Base-by-base conservation (phyloP, 2,113 vertebrate genomes). In the Enhydra lutris region DNA sequence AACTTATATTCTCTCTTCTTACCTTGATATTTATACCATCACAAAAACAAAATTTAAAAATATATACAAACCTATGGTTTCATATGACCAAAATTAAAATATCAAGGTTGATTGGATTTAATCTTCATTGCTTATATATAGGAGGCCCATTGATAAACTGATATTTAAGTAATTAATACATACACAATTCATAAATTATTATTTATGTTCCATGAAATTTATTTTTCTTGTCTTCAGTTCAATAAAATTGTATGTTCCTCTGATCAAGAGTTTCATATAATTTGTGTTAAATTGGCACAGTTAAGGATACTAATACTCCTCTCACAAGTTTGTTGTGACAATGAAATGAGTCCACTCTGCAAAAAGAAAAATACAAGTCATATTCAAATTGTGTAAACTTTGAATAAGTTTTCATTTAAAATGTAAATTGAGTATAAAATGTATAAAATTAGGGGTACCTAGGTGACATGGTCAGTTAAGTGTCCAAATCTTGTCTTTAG, bases 201-300 rank as follows among this genome's bases (percentile, higher is more conserved):
- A 55, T 39, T 85, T 67, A 84, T n/a, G 7, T 76, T 81, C 21
- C 31, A 78, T 63, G 61, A 95, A 84, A 93, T 96, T 61, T 88
- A 74, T 85, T 97, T 96, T 84, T 96, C 86, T 97, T 85, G 6
- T 79, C 42, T 81, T 91, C 59, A 63, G 63, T 82, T 95, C 63
- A 76, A 45, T 74, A 69, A 96, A 94, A 97, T 96, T 42, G 39
- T 74, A 69, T 88, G 14, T 76, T 96, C 63, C 71, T 97, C 17
- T 91, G 88, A 91, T 90, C 89, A 94, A 94, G 73, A 89, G 55
- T 65, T 90, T 74, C 61, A 82, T 61, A 39, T 91, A 90, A 93
- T 96, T 96, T 98, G 55, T 88, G 65, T 91, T 93, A 69, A 88
- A 1, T 74, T 93, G 81, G 90, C n/a, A 84, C 50, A 93, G 90